phyloP scores from a whole-genome alignment of 2,797 vertebrate species.

The Podargus strigoides region DNA sequence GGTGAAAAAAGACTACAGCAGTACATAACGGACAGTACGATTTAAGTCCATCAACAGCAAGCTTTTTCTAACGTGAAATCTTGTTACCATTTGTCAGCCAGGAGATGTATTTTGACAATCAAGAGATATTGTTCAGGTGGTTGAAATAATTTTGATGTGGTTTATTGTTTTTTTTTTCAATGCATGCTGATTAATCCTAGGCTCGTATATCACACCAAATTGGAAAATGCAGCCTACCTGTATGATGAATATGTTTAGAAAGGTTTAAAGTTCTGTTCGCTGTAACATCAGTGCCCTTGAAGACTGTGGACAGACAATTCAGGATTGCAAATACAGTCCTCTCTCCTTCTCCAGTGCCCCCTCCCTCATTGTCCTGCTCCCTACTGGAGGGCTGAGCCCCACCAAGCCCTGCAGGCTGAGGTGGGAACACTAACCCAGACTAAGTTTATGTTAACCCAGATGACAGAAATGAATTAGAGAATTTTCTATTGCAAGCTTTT shows the following conservation, averaged over 20 bases:
- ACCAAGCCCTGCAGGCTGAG: accelerated
- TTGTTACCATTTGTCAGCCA: background rate
- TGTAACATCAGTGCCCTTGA: constrained; percentile 8
- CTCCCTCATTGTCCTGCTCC: background rate
- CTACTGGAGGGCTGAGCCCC: background rate
- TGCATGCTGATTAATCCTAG: constrained; percentile 13
- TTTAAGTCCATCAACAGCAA: background rate
- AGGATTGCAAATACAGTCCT: background rate
- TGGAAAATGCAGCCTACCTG: background rate
- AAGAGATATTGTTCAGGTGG: background rate
- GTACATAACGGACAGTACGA: background rate
- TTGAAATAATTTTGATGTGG: constrained; percentile 14
- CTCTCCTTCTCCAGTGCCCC: background rate
- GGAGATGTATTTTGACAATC: constrained; percentile 5
- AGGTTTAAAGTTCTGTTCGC: background rate
- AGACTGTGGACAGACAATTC: background rate
- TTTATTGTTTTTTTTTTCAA: background rate
- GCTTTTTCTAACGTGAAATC: background rate
- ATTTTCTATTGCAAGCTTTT: background rate
- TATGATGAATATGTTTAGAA: constrained; percentile 10
- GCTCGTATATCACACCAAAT: background rate
- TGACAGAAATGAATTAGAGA: background rate
- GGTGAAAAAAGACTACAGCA: background rate
- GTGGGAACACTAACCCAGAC: background rate
- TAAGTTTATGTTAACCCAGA: background rate